Evolutionary conservation across 2,888 invertebrate genomes (phyloP).

Genomic region (Hypena proboscidalis): DNA sequence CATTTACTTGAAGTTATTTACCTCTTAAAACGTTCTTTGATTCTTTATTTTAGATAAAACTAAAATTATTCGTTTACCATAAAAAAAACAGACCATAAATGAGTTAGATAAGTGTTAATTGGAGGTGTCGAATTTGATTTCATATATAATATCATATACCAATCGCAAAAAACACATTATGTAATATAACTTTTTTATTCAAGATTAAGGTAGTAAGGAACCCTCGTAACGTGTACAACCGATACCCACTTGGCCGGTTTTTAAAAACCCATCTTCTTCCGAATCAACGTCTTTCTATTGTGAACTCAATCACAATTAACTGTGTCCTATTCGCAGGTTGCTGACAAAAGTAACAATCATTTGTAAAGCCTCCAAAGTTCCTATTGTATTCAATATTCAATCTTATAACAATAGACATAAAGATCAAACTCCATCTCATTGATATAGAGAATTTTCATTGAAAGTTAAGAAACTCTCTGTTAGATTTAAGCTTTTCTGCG

Average conservation of each 20-base stretch:
- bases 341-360: conserved; percentile 58
- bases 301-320: conserved; percentile 55
- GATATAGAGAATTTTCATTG: conserved; percentile 23
- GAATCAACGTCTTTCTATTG: conserved; percentile 42
- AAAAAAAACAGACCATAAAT: too few relatives aligned
- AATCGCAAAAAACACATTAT: too few relatives aligned
- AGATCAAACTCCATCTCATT: conserved; percentile 41
- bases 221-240: neutral
- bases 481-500: conserved; percentile 45
- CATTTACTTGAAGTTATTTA: too few relatives aligned
- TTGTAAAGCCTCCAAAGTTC: conserved; percentile 30
- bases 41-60: too few relatives aligned
- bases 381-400: conserved; percentile 29
- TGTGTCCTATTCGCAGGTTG: conserved; percentile 41
- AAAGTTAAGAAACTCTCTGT: conserved; percentile 32
- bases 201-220: too few relatives aligned
- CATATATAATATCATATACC: too few relatives aligned
- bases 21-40: too few relatives aligned
- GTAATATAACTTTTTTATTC: too few relatives aligned
- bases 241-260: too few relatives aligned
- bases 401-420: conserved; percentile 32
- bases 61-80: too few relatives aligned
- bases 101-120: too few relatives aligned
- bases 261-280: conserved; percentile 22
- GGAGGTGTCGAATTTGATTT: too few relatives aligned